Conservation (phyloP, 2,797 vertebrate genomes). For the Micrastur ruficollis region DNA sequence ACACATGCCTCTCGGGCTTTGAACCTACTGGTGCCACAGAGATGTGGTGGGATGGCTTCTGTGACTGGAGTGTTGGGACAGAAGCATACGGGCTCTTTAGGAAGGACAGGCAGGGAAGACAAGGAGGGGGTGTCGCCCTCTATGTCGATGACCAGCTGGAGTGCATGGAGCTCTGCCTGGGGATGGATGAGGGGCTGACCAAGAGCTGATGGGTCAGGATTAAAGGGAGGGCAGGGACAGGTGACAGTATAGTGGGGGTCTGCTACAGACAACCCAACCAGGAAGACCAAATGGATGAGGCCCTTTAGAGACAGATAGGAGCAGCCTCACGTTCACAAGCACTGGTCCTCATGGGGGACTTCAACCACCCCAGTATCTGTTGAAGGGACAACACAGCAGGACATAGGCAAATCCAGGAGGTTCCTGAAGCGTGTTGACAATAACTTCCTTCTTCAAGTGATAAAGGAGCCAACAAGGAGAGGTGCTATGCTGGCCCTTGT, state of each 20-base stretch:
- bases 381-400: background rate
- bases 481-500: background rate
- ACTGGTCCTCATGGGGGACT: background rate
- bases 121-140: too few species aligned
- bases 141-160: too few species aligned
- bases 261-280: background rate
- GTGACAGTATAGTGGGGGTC: background rate
- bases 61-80: too few species aligned
- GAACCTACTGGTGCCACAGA: too few species aligned
- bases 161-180: too few species aligned
- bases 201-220: background rate
- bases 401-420: background rate
- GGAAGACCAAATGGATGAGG: too few species aligned
- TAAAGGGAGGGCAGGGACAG: background rate
- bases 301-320: too few species aligned
- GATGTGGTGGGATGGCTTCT: too few species aligned
- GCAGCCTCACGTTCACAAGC: background rate
- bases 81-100: too few species aligned
- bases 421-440: background rate
- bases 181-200: background rate
- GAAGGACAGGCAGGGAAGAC: too few species aligned
- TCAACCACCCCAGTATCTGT: background rate
- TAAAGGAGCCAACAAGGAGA: background rate
- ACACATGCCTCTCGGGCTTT: too few species aligned
- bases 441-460: background rate